Percentiles rank a stretch among this genome's conserved stretches.
Evolutionary conservation across 2,797 vertebrate species (phyloP).

Genomic region (Sebastes oblongus): DNA sequence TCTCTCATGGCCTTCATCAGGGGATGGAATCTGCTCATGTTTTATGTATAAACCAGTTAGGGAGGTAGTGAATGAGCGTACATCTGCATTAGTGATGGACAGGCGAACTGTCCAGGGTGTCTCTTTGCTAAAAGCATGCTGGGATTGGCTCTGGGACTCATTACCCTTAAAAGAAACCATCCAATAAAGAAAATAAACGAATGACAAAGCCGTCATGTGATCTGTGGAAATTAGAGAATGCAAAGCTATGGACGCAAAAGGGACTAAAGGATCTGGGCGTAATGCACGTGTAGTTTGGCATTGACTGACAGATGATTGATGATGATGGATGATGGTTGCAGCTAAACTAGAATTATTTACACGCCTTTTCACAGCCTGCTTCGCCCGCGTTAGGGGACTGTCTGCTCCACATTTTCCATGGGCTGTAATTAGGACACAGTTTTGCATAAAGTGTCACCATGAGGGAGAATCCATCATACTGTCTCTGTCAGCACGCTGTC

Average conservation of each 20-base stretch:
- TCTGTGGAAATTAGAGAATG: not conserved
- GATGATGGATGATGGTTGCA: constrained; percentile 30
- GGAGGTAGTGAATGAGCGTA: too few species aligned
- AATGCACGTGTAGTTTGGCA: not conserved
- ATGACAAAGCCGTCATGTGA: not conserved
- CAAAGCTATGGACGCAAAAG: not conserved
- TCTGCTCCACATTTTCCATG: constrained; percentile 41
- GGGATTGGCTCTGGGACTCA: not conserved
- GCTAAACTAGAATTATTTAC: constrained; percentile 37
- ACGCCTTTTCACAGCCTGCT: constrained; percentile 6
- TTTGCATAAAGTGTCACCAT: constrained; percentile 57
- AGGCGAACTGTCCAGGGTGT: too few species aligned
- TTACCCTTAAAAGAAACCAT: not conserved
- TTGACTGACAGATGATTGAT: constrained; percentile 22
- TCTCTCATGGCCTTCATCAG: not conserved
- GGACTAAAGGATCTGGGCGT: not conserved
- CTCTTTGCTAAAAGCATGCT: too few species aligned
- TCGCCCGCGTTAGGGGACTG: constrained; percentile 15
- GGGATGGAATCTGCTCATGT: not conserved
- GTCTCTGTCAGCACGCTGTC: constrained; percentile 50
- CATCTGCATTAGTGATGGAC: too few species aligned
- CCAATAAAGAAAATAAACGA: not conserved
- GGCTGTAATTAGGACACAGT: constrained; percentile 53
- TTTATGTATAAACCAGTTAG: not conserved
- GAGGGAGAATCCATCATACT: constrained; percentile 48